Evolutionary conservation across 2,113 vertebrate species (phyloP), one percentile per base, ranked within the genome.

Genomic region (Callithrix jacchus): DNA sequence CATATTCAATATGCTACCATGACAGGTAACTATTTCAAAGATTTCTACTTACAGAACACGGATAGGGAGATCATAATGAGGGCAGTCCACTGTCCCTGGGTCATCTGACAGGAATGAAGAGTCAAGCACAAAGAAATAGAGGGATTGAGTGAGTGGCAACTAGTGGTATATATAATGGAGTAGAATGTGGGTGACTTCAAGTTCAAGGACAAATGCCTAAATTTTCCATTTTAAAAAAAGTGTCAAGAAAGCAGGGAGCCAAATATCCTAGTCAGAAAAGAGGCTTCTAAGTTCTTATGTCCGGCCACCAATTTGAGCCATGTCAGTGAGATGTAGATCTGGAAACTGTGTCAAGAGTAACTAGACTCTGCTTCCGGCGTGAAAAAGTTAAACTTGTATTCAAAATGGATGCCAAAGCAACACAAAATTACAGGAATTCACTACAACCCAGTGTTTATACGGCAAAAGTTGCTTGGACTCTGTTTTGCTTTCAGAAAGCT

Each of bases 401-500:
- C 76, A 79, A 49, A 79, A 49, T 20, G 30, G 45, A 35, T 49
- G 16, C 76, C 40, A 18, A 77, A 30, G 17, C 16, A 77, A 49
- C 74, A 77, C 49, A 20, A 77, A 76, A 49, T 47, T 20, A 3
- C 32, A 49, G 47, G 8, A 77, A 49, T 12, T 49, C 23, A 18
- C 8, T 17, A 17, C 25, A 30, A 49, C 49, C 73, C 49, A 64
- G 32, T 25, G 77, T 11, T 79, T 37, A 27, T 25, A 17, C 47
- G 56, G 87, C 35, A 91, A 61, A 89, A 54, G 25, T 20, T 97
- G 25, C 23, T 71, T 84, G 80, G 9, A 94, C 61, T 96, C 8
- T 96, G 49, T 40, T 95, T 97, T 96, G 17, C 30, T 90, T 23
- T 94, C 68, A 76, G 32, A 81, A 95, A 95, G 84, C 47, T 76